Base-by-base conservation (phyloP, 2,888 invertebrate species). In the Plusia festucae region DNA sequence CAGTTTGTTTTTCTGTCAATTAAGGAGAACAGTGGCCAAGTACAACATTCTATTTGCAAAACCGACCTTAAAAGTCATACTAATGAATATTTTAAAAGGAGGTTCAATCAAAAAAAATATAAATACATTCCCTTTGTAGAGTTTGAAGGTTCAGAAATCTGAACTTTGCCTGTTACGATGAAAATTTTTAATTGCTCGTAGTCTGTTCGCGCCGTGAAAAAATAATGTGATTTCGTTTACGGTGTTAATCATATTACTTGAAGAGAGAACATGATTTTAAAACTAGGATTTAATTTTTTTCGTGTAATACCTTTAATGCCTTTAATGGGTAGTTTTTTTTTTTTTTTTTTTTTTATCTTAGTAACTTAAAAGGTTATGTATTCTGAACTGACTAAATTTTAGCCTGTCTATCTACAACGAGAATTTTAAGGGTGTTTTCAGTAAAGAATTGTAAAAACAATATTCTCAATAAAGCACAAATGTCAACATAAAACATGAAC, bases 141-240 rank as follows among this genome's bases (percentile, higher is more conserved):
- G 24, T 60, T 54, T n/a, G 9, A 60, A 60, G 60, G 68, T 67
- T 60, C 27, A 64, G 57, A 64, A 70, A 60, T 57, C 60, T 63
- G n/a, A 65, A 65, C 24, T 62, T 70, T 24, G 53, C 49, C 46
- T 64, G 32, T 79, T 63, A 40, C 34, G 58, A 76, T 66, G 63
- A 62, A 79, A 71, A 78, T 75, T 77, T n/a, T 70, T 75, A 77
- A 79, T 80, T 74, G 73, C 55, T 57, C 51, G 64, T 53, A 59
- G 0, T 18, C 7, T 4, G 18, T 53, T 32, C 8, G 30, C 18
- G 22, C 15, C 9, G 5, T 49, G n/a, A 62, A 40, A 60, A 27
- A 54, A 27, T 63, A 34, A n/a, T 49, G 4, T 54, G 11, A 52
- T 60, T 55, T 46, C 16, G 32, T 27, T 20, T 15, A 56, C 56